Evolutionary conservation across 2,888 invertebrate species (phyloP).

Genomic region (Catocala nupta): DNA sequence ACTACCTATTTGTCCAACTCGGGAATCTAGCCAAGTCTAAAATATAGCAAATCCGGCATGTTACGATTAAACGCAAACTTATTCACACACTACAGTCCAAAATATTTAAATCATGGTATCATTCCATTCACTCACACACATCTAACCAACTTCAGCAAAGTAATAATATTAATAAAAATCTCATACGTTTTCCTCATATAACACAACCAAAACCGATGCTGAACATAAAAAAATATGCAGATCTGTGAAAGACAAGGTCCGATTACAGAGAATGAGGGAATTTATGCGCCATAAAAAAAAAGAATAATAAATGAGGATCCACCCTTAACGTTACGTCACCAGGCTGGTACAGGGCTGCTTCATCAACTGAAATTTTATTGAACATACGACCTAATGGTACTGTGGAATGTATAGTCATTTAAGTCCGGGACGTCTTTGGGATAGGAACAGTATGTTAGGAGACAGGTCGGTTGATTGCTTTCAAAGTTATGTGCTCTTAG

Average conservation of each 20-base stretch:
- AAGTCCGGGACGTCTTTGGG: neutral
- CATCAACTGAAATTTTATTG: conserved; percentile 28
- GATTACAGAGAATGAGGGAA: conserved; percentile 54
- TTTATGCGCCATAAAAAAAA: conserved; percentile 63
- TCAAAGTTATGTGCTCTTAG: neutral
- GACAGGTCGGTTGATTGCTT: neutral
- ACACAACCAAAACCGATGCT: conserved; percentile 41
- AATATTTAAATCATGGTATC: too few species aligned
- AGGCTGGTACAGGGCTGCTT: conserved; percentile 27
- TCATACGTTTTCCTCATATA: conserved; percentile 32
- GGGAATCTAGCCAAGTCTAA: too few species aligned
- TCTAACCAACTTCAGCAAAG: neutral
- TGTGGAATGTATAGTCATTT: conserved; percentile 18
- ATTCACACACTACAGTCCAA: too few species aligned
- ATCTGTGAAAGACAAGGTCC: conserved; percentile 56
- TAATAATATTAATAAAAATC: conserved; percentile 15
- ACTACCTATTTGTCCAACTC: too few species aligned
- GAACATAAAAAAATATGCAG: conserved; percentile 57
- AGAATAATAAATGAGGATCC: conserved; percentile 59
- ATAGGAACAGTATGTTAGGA: neutral
- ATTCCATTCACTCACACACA: neutral
- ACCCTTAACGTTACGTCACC: conserved; percentile 48
- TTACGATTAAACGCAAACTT: too few species aligned
- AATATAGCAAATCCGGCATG: too few species aligned
- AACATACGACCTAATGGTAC: conserved; percentile 10